These are phyloP conservation scores for Pseudomyrmex gracilis DNA, from an alignment of 1,140 invertebrate genomes.

Conservation along the genomic window DNA sequence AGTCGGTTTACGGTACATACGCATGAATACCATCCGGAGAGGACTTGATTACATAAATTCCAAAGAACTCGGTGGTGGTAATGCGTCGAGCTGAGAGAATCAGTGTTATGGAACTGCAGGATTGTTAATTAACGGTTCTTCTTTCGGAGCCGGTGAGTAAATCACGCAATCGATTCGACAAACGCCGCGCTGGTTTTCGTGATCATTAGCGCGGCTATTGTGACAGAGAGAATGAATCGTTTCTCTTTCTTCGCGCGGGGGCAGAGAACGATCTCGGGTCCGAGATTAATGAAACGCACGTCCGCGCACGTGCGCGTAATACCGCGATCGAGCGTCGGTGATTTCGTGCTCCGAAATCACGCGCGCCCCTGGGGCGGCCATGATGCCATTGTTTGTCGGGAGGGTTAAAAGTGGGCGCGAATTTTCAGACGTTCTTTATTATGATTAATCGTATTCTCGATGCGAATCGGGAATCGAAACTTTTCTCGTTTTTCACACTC, in stretches of 20 bases:
- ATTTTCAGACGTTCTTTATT: background rate
- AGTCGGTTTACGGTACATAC: conserved; percentile 12
- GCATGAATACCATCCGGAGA: background rate
- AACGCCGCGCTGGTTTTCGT: background rate
- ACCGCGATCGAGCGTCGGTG: background rate
- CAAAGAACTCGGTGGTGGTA: background rate
- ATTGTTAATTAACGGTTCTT: conserved; percentile 24
- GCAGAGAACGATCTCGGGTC: background rate
- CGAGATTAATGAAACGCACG: background rate
- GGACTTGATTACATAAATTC: background rate
- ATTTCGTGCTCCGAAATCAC: background rate
- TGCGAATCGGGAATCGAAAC: background rate
- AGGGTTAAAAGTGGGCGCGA: background rate
- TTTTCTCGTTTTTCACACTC: no score
- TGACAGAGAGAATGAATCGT: background rate
- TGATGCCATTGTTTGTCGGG: conserved; percentile 23
- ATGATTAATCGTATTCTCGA: background rate
- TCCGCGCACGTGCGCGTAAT: background rate
- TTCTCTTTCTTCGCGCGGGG: background rate
- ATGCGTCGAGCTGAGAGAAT: background rate
- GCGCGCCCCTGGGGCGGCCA: background rate
- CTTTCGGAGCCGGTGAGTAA: conserved; percentile 37
- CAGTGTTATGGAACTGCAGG: conserved; percentile 31
- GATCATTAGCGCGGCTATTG: background rate
- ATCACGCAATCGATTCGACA: background rate